A percentile compares a stretch with the other conserved stretches of the same genome.
phyloP scores from a whole-genome alignment of 1,140 invertebrate species.

The Nymphalis io region DNA sequence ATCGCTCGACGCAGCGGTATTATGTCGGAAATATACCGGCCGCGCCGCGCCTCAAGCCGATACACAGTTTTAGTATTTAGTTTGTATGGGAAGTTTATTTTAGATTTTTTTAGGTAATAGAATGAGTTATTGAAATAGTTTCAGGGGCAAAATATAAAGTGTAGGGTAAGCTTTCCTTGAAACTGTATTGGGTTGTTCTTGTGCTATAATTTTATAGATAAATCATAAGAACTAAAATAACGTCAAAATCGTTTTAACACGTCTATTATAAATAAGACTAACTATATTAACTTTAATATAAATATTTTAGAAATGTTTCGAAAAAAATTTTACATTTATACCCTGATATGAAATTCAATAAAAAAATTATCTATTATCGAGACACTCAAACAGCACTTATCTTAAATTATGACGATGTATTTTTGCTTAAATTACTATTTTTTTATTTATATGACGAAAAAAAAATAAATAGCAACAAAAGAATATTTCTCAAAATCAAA shows the following conservation, averaged over 20 bases:
- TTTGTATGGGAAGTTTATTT: conserved; percentile 79
- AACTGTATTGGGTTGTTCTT: conserved; percentile 65
- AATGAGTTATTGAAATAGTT: conserved; percentile 65
- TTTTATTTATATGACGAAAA: too few species aligned
- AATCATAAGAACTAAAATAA: conserved; percentile 36
- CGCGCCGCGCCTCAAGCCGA: conserved; percentile 74
- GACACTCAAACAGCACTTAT: background rate
- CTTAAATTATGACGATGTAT: too few species aligned
- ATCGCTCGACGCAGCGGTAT: conserved; percentile 81
- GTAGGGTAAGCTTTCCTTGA: conserved; percentile 68
- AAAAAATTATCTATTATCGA: background rate
- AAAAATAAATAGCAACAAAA: too few species aligned
- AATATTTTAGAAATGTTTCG: background rate
- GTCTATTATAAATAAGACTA: background rate
- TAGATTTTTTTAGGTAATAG: conserved; percentile 72
- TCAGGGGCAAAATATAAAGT: conserved; percentile 72
- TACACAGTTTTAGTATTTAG: conserved; percentile 74
- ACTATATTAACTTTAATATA: background rate
- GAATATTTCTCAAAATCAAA: too few species aligned
- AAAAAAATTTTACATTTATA: background rate
- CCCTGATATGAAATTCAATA: background rate
- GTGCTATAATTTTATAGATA: conserved; percentile 50
- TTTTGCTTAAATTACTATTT: too few species aligned
- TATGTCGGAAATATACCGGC: conserved; percentile 81
- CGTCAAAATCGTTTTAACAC: conserved; percentile 22